Conservation (phyloP, 2,113 vertebrate genomes). For the Connochaetes taurinus region DNA sequence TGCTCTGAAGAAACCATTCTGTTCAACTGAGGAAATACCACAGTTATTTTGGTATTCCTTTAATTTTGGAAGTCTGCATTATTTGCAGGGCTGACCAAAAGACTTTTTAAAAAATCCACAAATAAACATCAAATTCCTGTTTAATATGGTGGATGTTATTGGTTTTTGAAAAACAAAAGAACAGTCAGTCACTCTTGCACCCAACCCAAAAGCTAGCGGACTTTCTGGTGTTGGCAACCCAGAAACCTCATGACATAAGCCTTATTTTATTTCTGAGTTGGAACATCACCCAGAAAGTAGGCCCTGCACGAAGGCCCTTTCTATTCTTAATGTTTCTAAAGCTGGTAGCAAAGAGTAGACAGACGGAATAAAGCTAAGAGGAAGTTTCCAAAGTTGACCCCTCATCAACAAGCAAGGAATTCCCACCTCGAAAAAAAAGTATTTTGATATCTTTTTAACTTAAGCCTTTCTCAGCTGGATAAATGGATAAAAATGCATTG, state of each 20-base stretch:
- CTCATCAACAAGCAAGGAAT: background rate
- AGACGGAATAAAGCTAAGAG: background rate
- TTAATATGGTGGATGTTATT: constrained; percentile 45
- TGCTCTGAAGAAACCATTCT: constrained; percentile 67
- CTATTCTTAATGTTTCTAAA: background rate
- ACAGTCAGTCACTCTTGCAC: constrained; percentile 19
- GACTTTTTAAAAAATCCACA: constrained; percentile 19
- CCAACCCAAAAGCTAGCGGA: background rate
- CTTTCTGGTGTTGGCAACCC: background rate
- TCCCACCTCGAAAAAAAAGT: background rate
- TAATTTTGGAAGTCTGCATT: constrained; percentile 66
- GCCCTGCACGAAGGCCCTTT: background rate
- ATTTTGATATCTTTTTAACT: background rate
- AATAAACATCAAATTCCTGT: constrained; percentile 69
- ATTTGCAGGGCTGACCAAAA: constrained; percentile 65
- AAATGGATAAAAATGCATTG: background rate
- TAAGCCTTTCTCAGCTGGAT: background rate
- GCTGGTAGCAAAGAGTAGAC: background rate
- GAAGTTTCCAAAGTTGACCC: background rate
- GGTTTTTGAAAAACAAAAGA: constrained; percentile 52
- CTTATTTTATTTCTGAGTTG: background rate
- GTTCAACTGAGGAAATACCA: constrained; percentile 64
- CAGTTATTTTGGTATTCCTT: constrained; percentile 69
- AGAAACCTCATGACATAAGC: background rate
- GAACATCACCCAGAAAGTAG: background rate